phyloP scores from a whole-genome alignment of 2,797 vertebrate species.

The Sphenopsis melanotis region DNA sequence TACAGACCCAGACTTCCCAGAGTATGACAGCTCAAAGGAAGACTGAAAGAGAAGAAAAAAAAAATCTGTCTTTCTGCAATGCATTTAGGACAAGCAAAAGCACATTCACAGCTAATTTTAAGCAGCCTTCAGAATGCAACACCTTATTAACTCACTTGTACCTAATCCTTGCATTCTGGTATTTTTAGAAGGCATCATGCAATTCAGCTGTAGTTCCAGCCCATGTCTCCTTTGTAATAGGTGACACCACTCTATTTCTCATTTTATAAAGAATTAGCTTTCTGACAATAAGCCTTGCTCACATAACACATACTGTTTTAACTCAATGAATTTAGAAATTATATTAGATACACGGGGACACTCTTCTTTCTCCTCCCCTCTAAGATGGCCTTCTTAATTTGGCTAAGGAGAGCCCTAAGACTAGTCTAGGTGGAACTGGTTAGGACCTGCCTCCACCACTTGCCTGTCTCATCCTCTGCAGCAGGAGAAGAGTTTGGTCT shows the following conservation, averaged over 20 bases:
- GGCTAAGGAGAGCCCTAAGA: neutral
- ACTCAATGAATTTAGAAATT: neutral
- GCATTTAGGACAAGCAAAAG: slow-evolving; percentile 41
- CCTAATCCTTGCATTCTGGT: slow-evolving; percentile 15
- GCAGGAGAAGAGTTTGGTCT: neutral
- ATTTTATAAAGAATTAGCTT: neutral
- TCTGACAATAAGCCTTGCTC: neutral
- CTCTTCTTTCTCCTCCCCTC: neutral
- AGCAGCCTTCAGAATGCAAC: slow-evolving; percentile 32
- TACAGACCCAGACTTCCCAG: neutral
- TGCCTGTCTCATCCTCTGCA: neutral
- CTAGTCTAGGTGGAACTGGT: neutral
- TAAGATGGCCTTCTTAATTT: neutral
- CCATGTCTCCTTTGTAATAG: neutral
- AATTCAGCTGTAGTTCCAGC: slow-evolving; percentile 13
- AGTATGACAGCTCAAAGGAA: neutral
- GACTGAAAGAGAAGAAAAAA: neutral
- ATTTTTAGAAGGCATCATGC: slow-evolving; percentile 44
- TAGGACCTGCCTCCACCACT: neutral
- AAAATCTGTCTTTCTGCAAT: neutral
- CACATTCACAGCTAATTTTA: slow-evolving; percentile 38
- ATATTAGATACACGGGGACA: neutral
- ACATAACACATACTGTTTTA: neutral
- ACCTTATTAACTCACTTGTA: slow-evolving; percentile 27
- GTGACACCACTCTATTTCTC: neutral